Conservation (phyloP, 2,797 vertebrate genomes). For the Sebastes cheni region DNA sequence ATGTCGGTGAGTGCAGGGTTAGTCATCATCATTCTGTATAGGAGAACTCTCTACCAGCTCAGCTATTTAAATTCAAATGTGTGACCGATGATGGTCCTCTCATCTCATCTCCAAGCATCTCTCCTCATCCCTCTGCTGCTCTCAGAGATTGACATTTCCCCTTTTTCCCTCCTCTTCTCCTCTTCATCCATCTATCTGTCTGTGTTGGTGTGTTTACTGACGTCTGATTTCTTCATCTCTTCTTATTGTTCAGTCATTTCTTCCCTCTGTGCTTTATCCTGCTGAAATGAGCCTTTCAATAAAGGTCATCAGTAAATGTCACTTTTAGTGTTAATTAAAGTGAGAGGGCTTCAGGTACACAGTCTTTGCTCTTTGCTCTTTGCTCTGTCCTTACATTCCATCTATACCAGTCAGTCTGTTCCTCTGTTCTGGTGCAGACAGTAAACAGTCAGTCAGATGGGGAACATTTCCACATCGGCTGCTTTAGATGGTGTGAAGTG, state of each 20-base stretch:
- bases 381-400: too few species aligned
- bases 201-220: neutral
- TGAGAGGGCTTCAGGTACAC: neutral
- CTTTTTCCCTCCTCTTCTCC: too few species aligned
- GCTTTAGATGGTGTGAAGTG: too few species aligned
- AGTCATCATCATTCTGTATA: neutral
- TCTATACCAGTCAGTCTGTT: neutral
- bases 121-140: neutral
- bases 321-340: neutral
- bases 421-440: too few species aligned
- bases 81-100: neutral
- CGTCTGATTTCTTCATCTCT: neutral
- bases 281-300: neutral
- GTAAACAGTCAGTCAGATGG: too few species aligned
- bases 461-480: too few species aligned
- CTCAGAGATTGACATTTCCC: neutral
- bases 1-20: neutral
- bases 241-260: neutral
- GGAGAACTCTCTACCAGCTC: slow-evolving; percentile 7
- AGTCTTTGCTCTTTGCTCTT: neutral
- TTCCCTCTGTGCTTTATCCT: neutral
- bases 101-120: slow-evolving; percentile 7
- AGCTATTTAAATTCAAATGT: slow-evolving; percentile 31
- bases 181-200: neutral
- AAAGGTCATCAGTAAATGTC: slow-evolving; percentile 13